These are phyloP conservation scores for Oreotrochilus melanogaster DNA, from an alignment of 2,113 vertebrate species.

Conservation along the genomic window DNA sequence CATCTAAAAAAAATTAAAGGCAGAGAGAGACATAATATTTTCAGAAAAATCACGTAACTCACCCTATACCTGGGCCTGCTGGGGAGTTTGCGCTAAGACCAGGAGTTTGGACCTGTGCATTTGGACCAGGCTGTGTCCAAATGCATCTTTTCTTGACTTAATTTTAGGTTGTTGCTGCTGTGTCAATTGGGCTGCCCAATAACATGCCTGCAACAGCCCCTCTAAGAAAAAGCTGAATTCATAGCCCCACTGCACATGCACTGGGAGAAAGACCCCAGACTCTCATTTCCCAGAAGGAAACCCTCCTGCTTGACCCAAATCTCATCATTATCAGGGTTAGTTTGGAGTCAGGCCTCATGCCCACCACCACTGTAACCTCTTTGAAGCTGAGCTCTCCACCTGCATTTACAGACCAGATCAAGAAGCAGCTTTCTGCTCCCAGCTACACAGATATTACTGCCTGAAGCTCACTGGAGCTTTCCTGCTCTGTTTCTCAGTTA, in stretches of 20 bases:
- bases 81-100: not conserved
- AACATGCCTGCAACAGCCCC: not conserved
- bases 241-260: not conserved
- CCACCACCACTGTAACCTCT: not conserved
- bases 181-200: not conserved
- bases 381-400: not conserved
- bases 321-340: rapidly evolving
- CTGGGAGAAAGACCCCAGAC: rapidly evolving
- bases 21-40: not conserved
- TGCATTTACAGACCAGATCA: not conserved
- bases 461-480: not conserved
- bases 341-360: not conserved
- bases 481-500: not conserved
- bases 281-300: not conserved
- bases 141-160: not conserved
- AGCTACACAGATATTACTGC: not conserved
- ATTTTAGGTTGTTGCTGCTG: not conserved
- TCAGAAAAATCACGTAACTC: not conserved
- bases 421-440: not conserved
- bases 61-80: not conserved
- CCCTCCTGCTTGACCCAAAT: not conserved
- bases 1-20: not conserved
- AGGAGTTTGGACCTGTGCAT: too few relatives aligned
- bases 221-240: not conserved
- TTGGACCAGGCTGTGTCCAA: not conserved